phyloP scores from a whole-genome alignment of 2,113 vertebrate species.

The Varanus komodoensis region DNA sequence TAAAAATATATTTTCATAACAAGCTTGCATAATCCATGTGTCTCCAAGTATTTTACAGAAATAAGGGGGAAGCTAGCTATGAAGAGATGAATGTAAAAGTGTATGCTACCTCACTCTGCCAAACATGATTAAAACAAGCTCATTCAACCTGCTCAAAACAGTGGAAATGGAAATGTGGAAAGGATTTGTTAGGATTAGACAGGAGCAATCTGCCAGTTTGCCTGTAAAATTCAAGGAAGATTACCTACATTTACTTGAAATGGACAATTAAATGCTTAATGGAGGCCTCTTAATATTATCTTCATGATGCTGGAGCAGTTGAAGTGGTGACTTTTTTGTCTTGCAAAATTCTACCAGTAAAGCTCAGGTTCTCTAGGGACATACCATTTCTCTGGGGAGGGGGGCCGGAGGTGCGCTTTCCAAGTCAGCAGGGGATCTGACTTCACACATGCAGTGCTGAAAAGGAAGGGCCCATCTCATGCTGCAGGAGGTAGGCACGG shows the following conservation, averaged over 20 bases:
- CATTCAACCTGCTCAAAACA: too few species aligned
- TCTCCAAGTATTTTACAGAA: not conserved
- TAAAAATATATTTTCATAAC: not conserved
- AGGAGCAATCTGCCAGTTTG: not conserved
- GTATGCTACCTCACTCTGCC: not conserved
- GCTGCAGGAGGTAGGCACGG: too few species aligned
- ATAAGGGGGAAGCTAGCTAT: not conserved
- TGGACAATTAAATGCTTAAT: not conserved
- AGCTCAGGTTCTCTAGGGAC: too few species aligned
- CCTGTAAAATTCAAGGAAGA: not conserved
- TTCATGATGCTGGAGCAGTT: not conserved
- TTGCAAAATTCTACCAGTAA: not conserved
- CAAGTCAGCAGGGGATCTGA: too few species aligned
- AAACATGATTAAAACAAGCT: not conserved
- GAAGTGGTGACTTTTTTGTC: not conserved
- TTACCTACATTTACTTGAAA: not conserved
- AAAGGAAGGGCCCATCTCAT: too few species aligned
- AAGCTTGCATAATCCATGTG: not conserved
- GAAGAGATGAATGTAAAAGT: not conserved
- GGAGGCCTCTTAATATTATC: not conserved
- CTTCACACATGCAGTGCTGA: too few species aligned
- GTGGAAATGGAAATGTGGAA: not conserved
- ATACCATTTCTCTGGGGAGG: too few species aligned
- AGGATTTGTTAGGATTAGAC: not conserved
- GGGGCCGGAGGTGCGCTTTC: too few species aligned